These are phyloP conservation scores for Corythornis cristatus DNA, from an alignment of 2,113 vertebrate genomes.

Conservation along the genomic window DNA sequence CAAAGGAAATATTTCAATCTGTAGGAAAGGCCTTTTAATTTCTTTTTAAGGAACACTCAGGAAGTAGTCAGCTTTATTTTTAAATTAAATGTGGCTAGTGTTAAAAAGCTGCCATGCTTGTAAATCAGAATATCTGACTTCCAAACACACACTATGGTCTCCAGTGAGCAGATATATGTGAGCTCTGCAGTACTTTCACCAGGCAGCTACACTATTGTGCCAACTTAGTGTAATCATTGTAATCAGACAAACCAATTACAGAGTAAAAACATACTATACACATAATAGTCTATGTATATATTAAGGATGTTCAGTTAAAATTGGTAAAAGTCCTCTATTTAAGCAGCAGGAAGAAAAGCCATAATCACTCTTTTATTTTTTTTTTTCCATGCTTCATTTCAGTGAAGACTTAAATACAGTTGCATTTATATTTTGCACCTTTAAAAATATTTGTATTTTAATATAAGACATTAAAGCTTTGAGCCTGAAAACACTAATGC, in stretches of 20 bases:
- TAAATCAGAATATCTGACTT: not conserved
- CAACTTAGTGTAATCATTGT: slow-evolving; percentile 32
- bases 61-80: not conserved
- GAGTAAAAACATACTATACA: not conserved
- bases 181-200: not conserved
- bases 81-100: not conserved
- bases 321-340: slow-evolving; percentile 7
- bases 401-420: not conserved
- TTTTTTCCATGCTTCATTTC: not conserved
- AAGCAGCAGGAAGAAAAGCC: not conserved
- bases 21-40: not conserved
- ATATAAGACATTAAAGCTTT: slow-evolving; percentile 45
- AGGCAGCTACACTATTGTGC: not conserved
- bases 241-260: slow-evolving; percentile 29
- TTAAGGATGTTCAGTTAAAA: slow-evolving; percentile 32
- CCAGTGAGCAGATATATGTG: not conserved
- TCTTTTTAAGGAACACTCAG: not conserved
- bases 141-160: not conserved
- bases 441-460: slow-evolving; percentile 54
- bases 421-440: slow-evolving; percentile 29
- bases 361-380: not conserved
- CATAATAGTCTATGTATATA: not conserved
- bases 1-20: not conserved
- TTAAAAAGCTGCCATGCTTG: not conserved
- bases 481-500: slow-evolving; percentile 63